Base-by-base conservation (phyloP, 2,797 vertebrate species). In the Protonibea diacanthus region DNA sequence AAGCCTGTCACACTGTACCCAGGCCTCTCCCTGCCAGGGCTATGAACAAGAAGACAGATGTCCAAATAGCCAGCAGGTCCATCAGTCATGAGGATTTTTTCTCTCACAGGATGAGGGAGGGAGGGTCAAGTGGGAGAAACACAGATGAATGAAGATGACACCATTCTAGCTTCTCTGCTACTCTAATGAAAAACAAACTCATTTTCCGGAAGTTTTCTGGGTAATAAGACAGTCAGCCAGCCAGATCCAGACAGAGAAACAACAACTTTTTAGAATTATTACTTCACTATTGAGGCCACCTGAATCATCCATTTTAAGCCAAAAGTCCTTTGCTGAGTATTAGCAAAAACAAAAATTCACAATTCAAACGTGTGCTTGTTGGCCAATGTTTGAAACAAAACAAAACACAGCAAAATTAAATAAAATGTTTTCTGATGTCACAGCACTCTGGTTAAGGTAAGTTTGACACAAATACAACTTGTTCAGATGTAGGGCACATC, bases 1-100 rank as follows among this genome's bases (percentile, higher is more conserved):
- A 89, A 81, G 86, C 85, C 90, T 89, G 91, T 89, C 87, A 92
- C 85, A 87, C 83, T 89, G 85, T 87, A 83, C 78, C 76, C 71
- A 74, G 83, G 85, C 82, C 79, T 86, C 85, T 89, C 59, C 76
- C 85, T 88, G 87, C 76, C 86, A 73, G 76, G 72, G 71, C 80
- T 87, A 84, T 82, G 86, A 92, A 86, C 82, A 81, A 84, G 88
- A 86, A 92, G 93, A 94, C 93, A 93, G 85, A 93, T 94, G 94
- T 94, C 93, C 89, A 93, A 92, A 93, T 82, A 93, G 85, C 86
- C 88, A 62, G 86, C 81, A 87, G 92, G 78, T 89, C 83, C 89
- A 92, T 95, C 92, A 93, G 80, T 95, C 93, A 92, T 81, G 61
- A 70, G 58, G 62, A 71, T 85, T 88, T 84, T 78, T 29, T 21